A percentile compares a stretch with the other conserved stretches of the same genome.
Conservation (phyloP, 2,888 invertebrate genomes). For the Podabrus alpinus region DNA sequence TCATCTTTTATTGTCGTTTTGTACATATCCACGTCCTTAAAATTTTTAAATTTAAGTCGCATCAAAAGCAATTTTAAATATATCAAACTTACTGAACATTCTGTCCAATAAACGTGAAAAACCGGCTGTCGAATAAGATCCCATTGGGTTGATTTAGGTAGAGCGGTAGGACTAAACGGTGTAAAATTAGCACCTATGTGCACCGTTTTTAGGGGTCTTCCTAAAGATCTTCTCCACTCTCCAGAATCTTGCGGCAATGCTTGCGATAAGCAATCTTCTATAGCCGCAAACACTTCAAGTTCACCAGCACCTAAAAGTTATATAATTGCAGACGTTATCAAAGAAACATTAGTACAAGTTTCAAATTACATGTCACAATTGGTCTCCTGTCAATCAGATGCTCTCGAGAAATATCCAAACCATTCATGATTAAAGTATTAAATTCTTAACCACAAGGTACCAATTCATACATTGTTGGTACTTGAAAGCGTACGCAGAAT, state of each 20-base stretch:
- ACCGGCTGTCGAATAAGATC: constrained; percentile 86
- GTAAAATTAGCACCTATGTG: constrained; percentile 81
- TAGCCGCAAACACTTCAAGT: constrained; percentile 79
- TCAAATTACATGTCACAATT: constrained; percentile 72
- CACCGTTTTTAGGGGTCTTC: constrained; percentile 83
- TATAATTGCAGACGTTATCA: neutral
- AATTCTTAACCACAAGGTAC: constrained; percentile 46
- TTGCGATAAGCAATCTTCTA: constrained; percentile 76
- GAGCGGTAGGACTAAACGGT: constrained; percentile 74
- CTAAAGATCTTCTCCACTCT: constrained; percentile 91
- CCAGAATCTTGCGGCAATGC: constrained; percentile 85
- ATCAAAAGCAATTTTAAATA: constrained; percentile 3
- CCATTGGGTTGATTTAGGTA: constrained; percentile 75
- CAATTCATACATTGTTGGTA: constrained; percentile 43
- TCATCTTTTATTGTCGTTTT: constrained; percentile 87
- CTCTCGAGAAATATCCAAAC: constrained; percentile 43
- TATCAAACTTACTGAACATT: constrained; percentile 77
- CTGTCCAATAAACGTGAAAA: constrained; percentile 93
- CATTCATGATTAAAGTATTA: constrained; percentile 49
- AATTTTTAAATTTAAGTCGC: constrained; percentile 36
- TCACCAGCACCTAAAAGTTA: constrained; percentile 71
- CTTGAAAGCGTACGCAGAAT: neutral
- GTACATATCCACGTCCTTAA: constrained; percentile 89
- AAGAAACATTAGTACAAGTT: neutral
- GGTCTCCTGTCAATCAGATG: constrained; percentile 71